These are phyloP conservation scores for Pangasius larnaudii DNA, from an alignment of 2,797 vertebrate species.

Conservation along the genomic window DNA sequence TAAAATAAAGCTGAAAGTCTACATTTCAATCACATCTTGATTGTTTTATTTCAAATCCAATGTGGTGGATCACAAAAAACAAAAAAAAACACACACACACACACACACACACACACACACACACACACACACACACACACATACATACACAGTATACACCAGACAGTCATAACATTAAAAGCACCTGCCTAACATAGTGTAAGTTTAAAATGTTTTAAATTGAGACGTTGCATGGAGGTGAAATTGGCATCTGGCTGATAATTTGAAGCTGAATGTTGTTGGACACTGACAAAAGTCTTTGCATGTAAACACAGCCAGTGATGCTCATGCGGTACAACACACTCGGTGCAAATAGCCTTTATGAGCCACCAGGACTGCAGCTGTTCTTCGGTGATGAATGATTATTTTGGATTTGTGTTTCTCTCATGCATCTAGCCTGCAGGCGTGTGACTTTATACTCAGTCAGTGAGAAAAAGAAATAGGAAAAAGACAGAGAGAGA, in stretches of 20 bases:
- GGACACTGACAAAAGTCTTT: background rate
- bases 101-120: no score
- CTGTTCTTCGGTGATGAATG: background rate
- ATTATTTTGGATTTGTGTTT: conserved; percentile 15
- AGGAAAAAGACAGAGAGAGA: background rate
- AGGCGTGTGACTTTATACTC: background rate
- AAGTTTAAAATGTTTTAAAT: background rate
- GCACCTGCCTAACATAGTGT: no score
- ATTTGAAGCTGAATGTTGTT: background rate
- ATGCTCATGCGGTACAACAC: no score
- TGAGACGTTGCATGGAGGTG: background rate
- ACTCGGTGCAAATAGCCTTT: background rate
- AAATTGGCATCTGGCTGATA: background rate
- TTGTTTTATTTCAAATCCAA: no score
- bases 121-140: no score
- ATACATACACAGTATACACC: no score
- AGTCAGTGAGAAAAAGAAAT: background rate
- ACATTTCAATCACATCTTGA: no score
- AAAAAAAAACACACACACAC: no score
- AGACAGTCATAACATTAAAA: no score
- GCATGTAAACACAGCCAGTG: background rate
- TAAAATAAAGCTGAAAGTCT: no score
- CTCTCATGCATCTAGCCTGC: background rate
- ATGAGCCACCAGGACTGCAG: background rate
- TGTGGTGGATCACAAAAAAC: no score